Conservation (phyloP, 1,140 invertebrate species). For the Drosophila bipectinata region DNA sequence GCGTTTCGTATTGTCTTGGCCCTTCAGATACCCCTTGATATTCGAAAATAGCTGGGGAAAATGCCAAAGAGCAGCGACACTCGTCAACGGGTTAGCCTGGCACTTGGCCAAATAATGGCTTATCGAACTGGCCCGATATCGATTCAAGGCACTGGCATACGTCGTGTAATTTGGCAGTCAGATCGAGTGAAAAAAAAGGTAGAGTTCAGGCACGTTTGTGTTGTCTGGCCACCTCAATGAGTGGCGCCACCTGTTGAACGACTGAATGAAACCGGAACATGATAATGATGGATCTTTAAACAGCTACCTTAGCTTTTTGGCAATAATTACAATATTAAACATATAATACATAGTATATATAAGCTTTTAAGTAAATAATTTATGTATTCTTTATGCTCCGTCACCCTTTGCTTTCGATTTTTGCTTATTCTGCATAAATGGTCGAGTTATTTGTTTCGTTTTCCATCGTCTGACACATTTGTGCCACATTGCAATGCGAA, state of each 20-base stretch:
- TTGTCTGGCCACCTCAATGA: neutral
- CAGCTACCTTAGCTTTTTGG: too few relatives aligned
- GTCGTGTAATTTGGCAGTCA: slow-evolving; percentile 17
- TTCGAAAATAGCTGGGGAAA: slow-evolving; percentile 47
- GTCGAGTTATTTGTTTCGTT: too few relatives aligned
- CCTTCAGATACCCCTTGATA: slow-evolving; percentile 4
- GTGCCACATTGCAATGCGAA: too few relatives aligned
- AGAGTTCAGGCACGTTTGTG: slow-evolving; percentile 13
- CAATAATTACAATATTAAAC: too few relatives aligned
- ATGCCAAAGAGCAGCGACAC: slow-evolving; percentile 67
- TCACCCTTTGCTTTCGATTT: too few relatives aligned
- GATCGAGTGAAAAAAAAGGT: slow-evolving; percentile 6
- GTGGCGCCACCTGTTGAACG: slow-evolving; percentile 1
- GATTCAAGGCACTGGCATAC: slow-evolving; percentile 1
- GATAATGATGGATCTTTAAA: too few relatives aligned
- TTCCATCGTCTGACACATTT: too few relatives aligned
- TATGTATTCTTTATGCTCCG: too few relatives aligned
- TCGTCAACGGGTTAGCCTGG: slow-evolving; percentile 26
- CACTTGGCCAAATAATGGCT: slow-evolving; percentile 25
- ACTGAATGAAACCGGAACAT: too few relatives aligned
- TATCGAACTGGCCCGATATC: slow-evolving; percentile 8
- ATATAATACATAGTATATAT: too few relatives aligned
- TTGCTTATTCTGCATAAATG: too few relatives aligned
- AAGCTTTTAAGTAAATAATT: too few relatives aligned
- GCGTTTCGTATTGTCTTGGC: slow-evolving; percentile 24